Evolutionary conservation across 2,113 vertebrate species (phyloP).

Genomic region (Aix galericulata): DNA sequence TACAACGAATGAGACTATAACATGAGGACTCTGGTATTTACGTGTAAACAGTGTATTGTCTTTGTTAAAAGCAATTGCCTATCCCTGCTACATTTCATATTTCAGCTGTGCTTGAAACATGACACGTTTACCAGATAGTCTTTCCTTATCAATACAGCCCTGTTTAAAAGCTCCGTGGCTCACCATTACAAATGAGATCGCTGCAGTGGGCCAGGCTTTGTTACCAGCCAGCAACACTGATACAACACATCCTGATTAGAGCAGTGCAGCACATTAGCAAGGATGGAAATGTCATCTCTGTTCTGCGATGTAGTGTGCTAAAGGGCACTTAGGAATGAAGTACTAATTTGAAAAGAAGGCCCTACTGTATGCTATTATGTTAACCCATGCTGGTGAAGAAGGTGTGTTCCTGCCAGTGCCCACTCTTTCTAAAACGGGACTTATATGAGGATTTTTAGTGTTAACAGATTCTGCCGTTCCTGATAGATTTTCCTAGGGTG

Average conservation of each 20-base stretch:
- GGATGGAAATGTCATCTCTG: slow-evolving; percentile 21
- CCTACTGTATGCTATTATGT: not conserved
- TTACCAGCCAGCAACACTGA: not conserved
- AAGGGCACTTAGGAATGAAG: slow-evolving; percentile 18
- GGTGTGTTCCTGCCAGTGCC: not conserved
- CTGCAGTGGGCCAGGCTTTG: not conserved
- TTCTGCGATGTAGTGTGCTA: slow-evolving; percentile 4
- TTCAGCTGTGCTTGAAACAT: not conserved
- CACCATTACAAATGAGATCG: not conserved
- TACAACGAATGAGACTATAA: not conserved
- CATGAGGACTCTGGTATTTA: not conserved
- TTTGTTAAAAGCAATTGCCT: not conserved
- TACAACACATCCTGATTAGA: slow-evolving; percentile 20
- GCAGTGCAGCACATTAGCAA: not conserved
- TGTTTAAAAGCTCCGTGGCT: not conserved
- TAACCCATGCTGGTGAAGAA: not conserved
- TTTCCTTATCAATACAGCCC: not conserved
- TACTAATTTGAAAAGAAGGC: not conserved
- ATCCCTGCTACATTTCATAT: not conserved
- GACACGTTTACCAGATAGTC: not conserved
- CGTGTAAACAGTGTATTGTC: not conserved
- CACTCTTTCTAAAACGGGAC: not conserved
- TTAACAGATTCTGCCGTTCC: not conserved
- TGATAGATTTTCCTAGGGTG: not conserved
- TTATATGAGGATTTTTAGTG: not conserved